Conservation (phyloP, 2,888 invertebrate genomes). For the Rhagium mordax region DNA sequence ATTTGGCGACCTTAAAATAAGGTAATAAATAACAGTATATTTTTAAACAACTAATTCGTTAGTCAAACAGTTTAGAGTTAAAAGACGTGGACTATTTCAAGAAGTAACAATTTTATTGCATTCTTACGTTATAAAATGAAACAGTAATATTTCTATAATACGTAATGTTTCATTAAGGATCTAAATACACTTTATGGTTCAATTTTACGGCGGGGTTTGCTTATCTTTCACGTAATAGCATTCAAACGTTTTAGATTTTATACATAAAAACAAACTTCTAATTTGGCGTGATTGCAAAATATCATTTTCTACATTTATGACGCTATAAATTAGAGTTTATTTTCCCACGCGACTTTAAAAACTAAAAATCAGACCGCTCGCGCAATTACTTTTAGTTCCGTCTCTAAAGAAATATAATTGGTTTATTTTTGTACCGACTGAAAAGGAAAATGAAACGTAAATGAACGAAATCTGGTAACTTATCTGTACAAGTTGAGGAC, state of each 20-base stretch:
- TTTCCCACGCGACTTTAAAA: background rate
- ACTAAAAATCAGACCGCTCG: background rate
- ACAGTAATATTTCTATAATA: background rate
- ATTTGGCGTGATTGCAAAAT: conserved; percentile 1
- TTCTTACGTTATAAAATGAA: background rate
- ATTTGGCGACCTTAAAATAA: background rate
- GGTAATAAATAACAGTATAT: conserved; percentile 18
- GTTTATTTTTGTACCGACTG: background rate
- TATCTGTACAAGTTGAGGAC: too few relatives aligned
- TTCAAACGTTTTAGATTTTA: background rate
- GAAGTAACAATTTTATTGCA: background rate
- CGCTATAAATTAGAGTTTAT: background rate
- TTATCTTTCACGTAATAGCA: background rate
- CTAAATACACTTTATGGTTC: background rate
- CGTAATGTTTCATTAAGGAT: background rate
- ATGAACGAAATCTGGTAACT: background rate
- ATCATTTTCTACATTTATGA: background rate
- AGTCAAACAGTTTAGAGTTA: background rate
- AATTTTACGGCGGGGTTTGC: background rate
- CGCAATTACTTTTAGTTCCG: background rate
- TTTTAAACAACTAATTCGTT: conserved; percentile 5
- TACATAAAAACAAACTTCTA: background rate
- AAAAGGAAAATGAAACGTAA: background rate
- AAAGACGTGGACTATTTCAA: background rate
- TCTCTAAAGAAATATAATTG: background rate